Base-by-base conservation (phyloP, 2,888 invertebrate genomes). In the Pollenia griseotomentosa region DNA sequence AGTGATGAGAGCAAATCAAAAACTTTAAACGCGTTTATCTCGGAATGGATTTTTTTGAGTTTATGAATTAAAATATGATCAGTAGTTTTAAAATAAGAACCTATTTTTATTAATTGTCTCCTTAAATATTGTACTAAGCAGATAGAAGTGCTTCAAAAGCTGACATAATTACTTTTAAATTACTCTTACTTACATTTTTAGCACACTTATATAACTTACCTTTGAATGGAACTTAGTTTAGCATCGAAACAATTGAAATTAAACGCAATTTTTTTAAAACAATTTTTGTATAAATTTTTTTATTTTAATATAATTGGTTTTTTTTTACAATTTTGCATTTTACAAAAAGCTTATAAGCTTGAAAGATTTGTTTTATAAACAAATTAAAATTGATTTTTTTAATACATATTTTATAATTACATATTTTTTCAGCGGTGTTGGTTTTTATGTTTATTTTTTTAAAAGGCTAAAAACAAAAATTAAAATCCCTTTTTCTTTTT, bases 261-360 rank as follows among this genome's bases (percentile, higher is more conserved):
- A 71, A 65, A 83, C 77, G 23, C 16, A 59, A 46, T 61, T 63
- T 59, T 48, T 2, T 53, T n/a, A 40, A 53, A 33, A 46, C 48
- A 33, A 16, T 87, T 84, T 84, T 81, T 84, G 87, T 87, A 87
- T 84, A 87, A 84, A 87, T 78, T 77, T 83, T 57, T 79, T 73
- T 81, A 66, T 71, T 79, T 23, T 79, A 55, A 44, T 70, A 66
- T 68, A 81, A 68, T 81, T 71, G 16, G 12, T 59, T 55, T 83
- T 81, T 82, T 75, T 84, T 63, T 77, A 59, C 75, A 79, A 70
- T 46, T 79, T 85, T 85, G 87, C 89, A 85, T 89, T 88, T 89
- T 88, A 88, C 83, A 88, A 88, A 88, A 89, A 88, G 88, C 89
- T 87, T 88, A 84, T 78, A 89, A 89, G 89, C 89, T 89, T 89